Base-by-base conservation (phyloP, 2,797 vertebrate species). In the Sternarchorhynchus goeldii region DNA sequence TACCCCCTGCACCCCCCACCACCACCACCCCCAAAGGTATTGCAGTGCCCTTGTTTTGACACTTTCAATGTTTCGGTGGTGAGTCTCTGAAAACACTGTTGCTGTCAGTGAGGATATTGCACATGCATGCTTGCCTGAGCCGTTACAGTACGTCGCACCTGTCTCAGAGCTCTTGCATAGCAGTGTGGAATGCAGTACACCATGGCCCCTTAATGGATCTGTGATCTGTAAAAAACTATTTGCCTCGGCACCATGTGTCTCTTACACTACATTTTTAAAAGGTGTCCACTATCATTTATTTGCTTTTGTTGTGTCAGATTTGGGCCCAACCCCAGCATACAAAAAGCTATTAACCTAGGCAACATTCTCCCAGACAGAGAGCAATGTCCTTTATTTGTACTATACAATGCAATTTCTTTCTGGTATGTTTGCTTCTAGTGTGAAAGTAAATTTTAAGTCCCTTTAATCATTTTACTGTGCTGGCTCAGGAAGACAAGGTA, bases 301-400 rank as follows among this genome's bases (percentile, higher is more conserved):
- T 60, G 20, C 64, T 66, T 58, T 59, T 53, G 21, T 68, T 56
- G 62, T 53, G 76, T 73, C 64, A 75, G 76, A 76, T 75, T 70
- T 56, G 80, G 58, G 64, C 56, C 69, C 75, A 79, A 25, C 71
- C 77, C 56, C 77, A 50, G 65, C 59, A 55, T 72, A 74, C 55
- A 77, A 72, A 75, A 79, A 66, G 14, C n/a, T 74, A 84, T 80
- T 80, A 84, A 45, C 60, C 73, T 56, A 62, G 18, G 58, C 56
- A 39, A 41, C 21, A 17, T 59, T 53, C 59, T 39, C n/a, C 29
- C 36, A 60, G 68, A 81, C 79, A 81, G 63, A 81, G 82, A 72
- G 63, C 70, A 73, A 75, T 77, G 67, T 64, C 32, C 70, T 76
- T 73, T 84, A 79, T 84, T 76, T 69, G 79, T 64, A 64, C 70